A percentile compares a stretch with the other conserved stretches of the same genome.
Conservation (phyloP, 1,140 invertebrate genomes). For the Zeugodacus cucurbitae region DNA sequence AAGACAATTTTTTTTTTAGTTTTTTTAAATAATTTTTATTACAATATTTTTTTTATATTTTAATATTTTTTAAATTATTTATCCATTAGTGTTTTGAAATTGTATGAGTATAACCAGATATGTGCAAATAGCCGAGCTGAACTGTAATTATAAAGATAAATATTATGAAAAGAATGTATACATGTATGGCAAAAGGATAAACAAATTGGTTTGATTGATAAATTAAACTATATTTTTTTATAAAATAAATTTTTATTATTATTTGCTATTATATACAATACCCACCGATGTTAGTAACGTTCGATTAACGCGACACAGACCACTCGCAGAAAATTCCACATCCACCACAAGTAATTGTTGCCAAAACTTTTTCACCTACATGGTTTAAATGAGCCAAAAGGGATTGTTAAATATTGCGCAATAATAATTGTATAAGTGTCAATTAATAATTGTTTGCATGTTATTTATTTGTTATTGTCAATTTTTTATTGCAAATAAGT, state of each 20-base stretch:
- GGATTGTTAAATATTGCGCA: neutral
- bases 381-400: neutral
- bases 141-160: conserved; percentile 64
- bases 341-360: conserved; percentile 73
- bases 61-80: neutral
- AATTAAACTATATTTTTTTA: no score
- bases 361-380: conserved; percentile 73
- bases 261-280: neutral
- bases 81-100: conserved; percentile 72
- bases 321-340: conserved; percentile 73
- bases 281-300: conserved; percentile 74
- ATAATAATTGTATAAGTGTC: neutral
- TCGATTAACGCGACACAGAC: conserved; percentile 73
- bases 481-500: neutral
- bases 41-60: no score
- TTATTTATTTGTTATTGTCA: neutral
- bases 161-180: neutral
- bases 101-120: conserved; percentile 79
- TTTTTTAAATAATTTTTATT: no score
- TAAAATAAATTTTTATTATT: neutral
- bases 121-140: conserved; percentile 75
- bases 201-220: neutral
- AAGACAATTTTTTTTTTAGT: no score
- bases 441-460: neutral
- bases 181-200: neutral